Evolutionary conservation across 1,140 invertebrate genomes (phyloP).

Genomic region (Andricus grossulariae): DNA sequence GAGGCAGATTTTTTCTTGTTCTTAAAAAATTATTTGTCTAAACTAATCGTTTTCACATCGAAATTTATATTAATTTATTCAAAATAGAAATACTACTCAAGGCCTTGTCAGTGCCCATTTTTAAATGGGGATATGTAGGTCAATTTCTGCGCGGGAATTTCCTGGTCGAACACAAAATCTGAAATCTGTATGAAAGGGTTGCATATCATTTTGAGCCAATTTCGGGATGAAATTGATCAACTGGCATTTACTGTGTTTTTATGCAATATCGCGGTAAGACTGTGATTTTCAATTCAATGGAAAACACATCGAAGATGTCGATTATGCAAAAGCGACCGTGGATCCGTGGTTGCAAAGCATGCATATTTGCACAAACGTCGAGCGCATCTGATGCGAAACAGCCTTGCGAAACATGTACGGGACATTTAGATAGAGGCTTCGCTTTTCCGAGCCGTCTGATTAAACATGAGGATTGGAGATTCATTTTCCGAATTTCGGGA

Average conservation of each 20-base stretch:
- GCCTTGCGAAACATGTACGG: not conserved
- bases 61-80: no score
- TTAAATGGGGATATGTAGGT: no score
- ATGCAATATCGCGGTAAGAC: not conserved
- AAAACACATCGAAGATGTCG: conserved; percentile 2
- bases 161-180: no score
- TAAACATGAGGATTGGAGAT: conserved; percentile 8
- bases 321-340: not conserved
- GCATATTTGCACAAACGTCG: not conserved
- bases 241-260: not conserved
- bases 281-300: not conserved
- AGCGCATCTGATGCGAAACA: not conserved
- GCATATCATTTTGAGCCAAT: no score
- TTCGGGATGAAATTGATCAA: no score
- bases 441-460: not conserved
- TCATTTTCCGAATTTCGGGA: conserved; percentile 6
- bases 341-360: not conserved
- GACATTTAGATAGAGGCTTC: not conserved
- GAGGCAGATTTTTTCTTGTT: no score
- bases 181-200: not conserved
- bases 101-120: no score
- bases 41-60: no score
- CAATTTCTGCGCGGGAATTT: no score
- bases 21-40: no score
- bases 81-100: no score